Conservation (phyloP, 2,113 vertebrate genomes). For the Macquaria ambigua region DNA sequence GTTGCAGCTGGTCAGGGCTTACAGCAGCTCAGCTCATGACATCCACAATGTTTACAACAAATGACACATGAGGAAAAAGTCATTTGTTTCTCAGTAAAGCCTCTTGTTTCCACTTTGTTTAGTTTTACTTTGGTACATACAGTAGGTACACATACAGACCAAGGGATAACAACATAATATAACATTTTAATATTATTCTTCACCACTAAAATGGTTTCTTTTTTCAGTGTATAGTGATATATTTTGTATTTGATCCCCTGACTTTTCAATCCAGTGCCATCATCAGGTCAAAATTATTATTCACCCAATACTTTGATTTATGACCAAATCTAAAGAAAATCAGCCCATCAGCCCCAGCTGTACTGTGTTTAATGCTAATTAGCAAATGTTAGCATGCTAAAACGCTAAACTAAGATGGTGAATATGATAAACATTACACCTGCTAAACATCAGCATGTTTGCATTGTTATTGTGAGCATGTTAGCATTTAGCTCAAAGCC, state of each 20-base stretch:
- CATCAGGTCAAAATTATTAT: too few species aligned
- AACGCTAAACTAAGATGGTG: background rate
- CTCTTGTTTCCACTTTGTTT: background rate
- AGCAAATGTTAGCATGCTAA: background rate
- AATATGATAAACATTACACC: background rate
- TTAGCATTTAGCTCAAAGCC: background rate
- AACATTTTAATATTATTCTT: background rate
- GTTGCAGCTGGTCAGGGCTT: background rate
- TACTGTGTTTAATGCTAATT: background rate
- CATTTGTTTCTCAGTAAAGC: background rate
- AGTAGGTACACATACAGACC: background rate
- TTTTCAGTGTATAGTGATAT: background rate
- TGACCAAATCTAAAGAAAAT: background rate
- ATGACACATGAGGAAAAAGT: background rate
- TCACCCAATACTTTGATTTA: too few species aligned
- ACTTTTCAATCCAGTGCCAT: background rate
- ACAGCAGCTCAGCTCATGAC: slow-evolving; percentile 30
- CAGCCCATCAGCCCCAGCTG: background rate
- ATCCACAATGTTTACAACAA: slow-evolving; percentile 1
- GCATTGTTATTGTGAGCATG: background rate
- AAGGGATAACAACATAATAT: background rate
- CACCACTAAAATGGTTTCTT: too few species aligned
- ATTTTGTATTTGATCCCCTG: background rate
- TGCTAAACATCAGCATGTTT: background rate
- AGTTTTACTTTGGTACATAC: background rate